phyloP scores from a whole-genome alignment of 2,888 invertebrate species.

The Merodon equestris region DNA sequence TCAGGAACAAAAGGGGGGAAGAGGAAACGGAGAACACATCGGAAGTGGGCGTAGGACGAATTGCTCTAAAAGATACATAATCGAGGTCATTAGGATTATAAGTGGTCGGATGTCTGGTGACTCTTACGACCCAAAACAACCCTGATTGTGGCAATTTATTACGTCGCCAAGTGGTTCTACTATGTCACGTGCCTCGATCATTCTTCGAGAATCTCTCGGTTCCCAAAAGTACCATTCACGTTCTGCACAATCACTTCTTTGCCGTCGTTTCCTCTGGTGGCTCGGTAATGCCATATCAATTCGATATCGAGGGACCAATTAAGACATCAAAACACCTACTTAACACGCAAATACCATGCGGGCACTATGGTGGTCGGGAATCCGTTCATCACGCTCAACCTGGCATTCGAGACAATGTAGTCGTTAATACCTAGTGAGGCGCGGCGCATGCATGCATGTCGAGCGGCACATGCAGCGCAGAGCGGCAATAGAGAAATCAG shows the following conservation, averaged over 20 bases:
- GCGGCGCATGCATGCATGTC: background rate
- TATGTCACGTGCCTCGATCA: no score
- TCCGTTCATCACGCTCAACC: no score
- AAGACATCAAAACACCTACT: constrained; percentile 21
- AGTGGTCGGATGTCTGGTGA: no score
- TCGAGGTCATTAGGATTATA: no score
- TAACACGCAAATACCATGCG: no score
- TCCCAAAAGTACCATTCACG: background rate
- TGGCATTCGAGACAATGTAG: background rate
- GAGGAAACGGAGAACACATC: background rate
- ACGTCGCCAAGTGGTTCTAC: no score
- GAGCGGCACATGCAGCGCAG: constrained; percentile 21
- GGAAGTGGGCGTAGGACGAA: background rate
- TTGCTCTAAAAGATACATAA: background rate
- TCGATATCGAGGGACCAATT: constrained; percentile 18
- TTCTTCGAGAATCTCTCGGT: no score
- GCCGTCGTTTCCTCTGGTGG: background rate
- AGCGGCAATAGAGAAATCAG: background rate
- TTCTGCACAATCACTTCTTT: background rate
- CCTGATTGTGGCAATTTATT: background rate
- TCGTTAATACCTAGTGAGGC: no score
- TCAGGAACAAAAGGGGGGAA: background rate
- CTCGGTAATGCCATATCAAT: constrained; percentile 15
- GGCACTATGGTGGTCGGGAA: no score
- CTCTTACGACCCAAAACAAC: no score